Base-by-base conservation (phyloP, 2,888 invertebrate species). In the Hirtodrosophila duncani region DNA sequence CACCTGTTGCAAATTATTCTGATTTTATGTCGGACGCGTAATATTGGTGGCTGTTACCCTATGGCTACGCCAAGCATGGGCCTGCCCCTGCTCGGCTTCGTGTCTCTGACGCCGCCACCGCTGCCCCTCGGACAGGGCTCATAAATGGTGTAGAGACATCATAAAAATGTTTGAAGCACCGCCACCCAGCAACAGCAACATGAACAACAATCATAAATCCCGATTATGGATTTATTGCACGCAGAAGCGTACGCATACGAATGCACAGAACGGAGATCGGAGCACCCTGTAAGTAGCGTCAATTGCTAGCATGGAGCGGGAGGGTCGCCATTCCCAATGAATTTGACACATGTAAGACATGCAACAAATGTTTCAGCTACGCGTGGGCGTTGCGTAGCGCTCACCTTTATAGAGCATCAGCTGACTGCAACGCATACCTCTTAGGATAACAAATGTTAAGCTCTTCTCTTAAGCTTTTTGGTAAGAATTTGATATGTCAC, bases 1-100 rank as follows among this genome's bases (percentile, higher is more conserved):
- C 78, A 78, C 81, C 78, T 78, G 81, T 81, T 78, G 78, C 81
- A 78, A 78, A 78, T 78, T 78, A 77, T 77, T 63, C 61, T 37
- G 55, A 69, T 75, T 78, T 80, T 71, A 78, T 78, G 77, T 57
- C 51, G 57, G 31, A 31, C 64, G 71, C 80, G 80, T 70, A 74
- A 64, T 77, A 74, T 77, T 68, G 50, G 78, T 68, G 77, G 77
- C 80, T 69, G 69, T 61, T 41, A 45, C 16, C 39, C 30, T 30
- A 59, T 42, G 49, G 63, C 52, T 41, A 53, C 51, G 16, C 13
- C 26, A 41, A 55, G 39, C 53, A 39, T 48, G 37, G 50, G 33
- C 30, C 41, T 24, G 33, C 13, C 45, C 33, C 21, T 10, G 7
- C 10, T 23, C 23, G 18, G 37, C 42, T 29, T 10, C 24, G 14